phyloP scores from a whole-genome alignment of 2,888 invertebrate species.

The Agrotis clavis region DNA sequence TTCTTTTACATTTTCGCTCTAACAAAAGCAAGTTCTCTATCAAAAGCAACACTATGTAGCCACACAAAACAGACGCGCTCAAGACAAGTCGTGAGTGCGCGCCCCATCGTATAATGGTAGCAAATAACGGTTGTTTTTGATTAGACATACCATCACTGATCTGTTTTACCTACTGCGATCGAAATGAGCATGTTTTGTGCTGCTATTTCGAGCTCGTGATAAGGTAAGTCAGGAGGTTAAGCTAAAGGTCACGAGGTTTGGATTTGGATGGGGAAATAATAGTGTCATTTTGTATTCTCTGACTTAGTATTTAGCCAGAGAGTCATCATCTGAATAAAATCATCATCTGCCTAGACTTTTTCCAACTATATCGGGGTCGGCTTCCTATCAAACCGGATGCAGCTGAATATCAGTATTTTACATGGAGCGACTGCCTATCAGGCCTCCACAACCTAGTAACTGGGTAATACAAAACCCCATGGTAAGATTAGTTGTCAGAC shows the following conservation, averaged over 20 bases:
- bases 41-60: neutral
- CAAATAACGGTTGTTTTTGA: conserved; percentile 59
- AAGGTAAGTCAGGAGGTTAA: conserved; percentile 27
- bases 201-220: conserved; percentile 23
- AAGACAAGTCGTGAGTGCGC: conserved; percentile 49
- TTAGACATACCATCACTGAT: conserved; percentile 57
- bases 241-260: neutral
- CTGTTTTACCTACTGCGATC: conserved; percentile 50
- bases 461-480: no score
- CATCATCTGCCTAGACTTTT: no score
- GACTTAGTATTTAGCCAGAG: no score
- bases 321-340: no score
- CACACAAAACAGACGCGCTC: conserved; percentile 3
- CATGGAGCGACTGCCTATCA: no score
- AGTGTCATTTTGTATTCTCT: no score
- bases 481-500: no score
- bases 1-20: no score
- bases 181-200: conserved; percentile 45
- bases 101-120: conserved; percentile 43
- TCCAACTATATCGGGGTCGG: no score
- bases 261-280: conserved; percentile 9
- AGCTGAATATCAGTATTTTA: no score
- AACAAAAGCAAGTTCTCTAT: neutral
- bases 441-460: no score
- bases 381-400: no score